Conservation (phyloP, 2,113 vertebrate species). For the Catharus bicknelli region DNA sequence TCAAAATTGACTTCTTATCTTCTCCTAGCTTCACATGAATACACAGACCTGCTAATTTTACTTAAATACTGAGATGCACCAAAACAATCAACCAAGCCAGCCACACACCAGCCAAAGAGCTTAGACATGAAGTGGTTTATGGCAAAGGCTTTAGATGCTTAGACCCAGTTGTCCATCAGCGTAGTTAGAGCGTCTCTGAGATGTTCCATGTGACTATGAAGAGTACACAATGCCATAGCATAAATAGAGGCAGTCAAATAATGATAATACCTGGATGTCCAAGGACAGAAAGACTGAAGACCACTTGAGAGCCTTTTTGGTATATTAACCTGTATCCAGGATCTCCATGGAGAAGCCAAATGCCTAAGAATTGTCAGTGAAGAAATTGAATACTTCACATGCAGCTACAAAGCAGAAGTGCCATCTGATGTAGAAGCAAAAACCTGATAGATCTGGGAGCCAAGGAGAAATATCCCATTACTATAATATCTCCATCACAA, state of each 20-base stretch:
- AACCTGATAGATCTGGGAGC: neutral
- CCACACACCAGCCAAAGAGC: neutral
- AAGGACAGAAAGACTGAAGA: neutral
- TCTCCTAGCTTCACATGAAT: neutral
- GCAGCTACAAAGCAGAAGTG: neutral
- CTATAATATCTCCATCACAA: neutral
- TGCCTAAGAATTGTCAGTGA: neutral
- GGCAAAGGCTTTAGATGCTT: neutral
- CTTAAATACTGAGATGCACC: neutral
- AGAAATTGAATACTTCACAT: neutral
- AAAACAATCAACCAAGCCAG: neutral
- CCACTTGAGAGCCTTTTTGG: neutral
- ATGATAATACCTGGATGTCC: neutral
- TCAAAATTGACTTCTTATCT: neutral
- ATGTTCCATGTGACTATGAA: neutral
- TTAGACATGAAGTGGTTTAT: neutral
- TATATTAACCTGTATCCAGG: neutral
- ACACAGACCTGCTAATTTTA: neutral
- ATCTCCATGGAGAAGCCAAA: neutral
- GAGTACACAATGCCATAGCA: neutral
- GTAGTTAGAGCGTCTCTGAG: neutral
- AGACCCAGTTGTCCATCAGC: neutral
- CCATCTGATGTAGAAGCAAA: neutral
- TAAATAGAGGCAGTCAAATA: neutral
- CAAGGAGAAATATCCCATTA: neutral